Base-by-base conservation (phyloP, 2,888 invertebrate genomes). In the Acanthosepion pharaonis region DNA sequence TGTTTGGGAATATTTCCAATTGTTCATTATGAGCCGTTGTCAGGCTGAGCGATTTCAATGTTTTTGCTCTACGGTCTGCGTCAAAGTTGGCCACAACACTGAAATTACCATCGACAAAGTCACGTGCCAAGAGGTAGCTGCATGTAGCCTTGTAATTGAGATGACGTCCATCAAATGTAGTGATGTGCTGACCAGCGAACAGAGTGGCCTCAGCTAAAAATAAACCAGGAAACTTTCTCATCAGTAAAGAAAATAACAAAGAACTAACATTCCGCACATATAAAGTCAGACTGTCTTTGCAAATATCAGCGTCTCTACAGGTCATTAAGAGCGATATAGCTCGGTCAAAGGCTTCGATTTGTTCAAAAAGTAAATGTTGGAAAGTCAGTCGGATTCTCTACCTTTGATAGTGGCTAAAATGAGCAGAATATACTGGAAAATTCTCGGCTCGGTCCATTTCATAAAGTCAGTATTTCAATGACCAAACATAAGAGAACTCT, bases 161-260 rank as follows among this genome's bases (percentile, higher is more conserved):
- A 96, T 98, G 98, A 51, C 98, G 98, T 95, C 98, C 98, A 97
- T 99, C 99, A 97, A 99, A 99, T 0, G 99, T 99, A 95, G 99
- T 98, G 96, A 98, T 98, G 96, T 99, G 98, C 48, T 98, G 98
- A 49, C 98, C 98, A 20, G 98, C 99, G 64, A 98, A 98, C 96
- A 99, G 98, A 97, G 99, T 98, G 18, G 99, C 99, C 97, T 98
- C 98, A 78, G 98, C 99, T 99, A 97, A 91, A 97, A 97, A 91
- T 97, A 97, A 94, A 92, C 33, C n/a, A n/a, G 3, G 42, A 42
- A 42, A 64, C 0, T 5, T 64, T 64, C 25, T 28, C 6, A 25
- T 64, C 8, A 78, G 11, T n/a, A 8, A 1, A 78, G 28, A 78
- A 28, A 28, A 23, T 93, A 49, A 49, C 15, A 93, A 49, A 78